phyloP scores from a whole-genome alignment of 2,888 invertebrate genomes.

The Dermolepida albohirtum region DNA sequence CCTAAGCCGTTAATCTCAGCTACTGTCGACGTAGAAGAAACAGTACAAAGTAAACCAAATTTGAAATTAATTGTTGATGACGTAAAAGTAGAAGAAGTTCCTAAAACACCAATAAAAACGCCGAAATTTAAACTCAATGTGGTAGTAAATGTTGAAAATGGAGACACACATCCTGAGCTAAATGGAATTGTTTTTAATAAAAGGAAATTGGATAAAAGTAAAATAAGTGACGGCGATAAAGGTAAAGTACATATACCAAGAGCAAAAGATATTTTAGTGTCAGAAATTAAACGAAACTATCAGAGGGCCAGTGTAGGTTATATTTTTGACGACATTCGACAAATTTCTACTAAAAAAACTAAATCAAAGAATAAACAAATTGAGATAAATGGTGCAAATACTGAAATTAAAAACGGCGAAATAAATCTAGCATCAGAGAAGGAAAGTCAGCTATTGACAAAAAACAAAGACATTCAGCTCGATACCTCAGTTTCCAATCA shows the following conservation, averaged over 20 bases:
- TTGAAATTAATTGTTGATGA: slow-evolving; percentile 71
- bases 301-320: slow-evolving; percentile 48
- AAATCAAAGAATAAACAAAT: slow-evolving; percentile 22
- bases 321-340: slow-evolving; percentile 48
- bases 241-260: slow-evolving; percentile 52
- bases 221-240: slow-evolving; percentile 32
- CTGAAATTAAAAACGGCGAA: slow-evolving; percentile 54
- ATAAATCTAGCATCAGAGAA: slow-evolving; percentile 44
- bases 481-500: slow-evolving; percentile 46
- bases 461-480: too few species aligned
- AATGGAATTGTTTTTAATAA: slow-evolving; percentile 21
- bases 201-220: slow-evolving; percentile 36
- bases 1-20: slow-evolving; percentile 69
- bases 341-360: slow-evolving; percentile 41
- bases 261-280: slow-evolving; percentile 51
- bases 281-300: slow-evolving; percentile 53
- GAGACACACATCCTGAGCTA: slow-evolving; percentile 1
- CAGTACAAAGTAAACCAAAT: slow-evolving; percentile 63
- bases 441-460: slow-evolving; percentile 42
- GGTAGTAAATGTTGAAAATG: slow-evolving; percentile 55
- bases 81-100: slow-evolving; percentile 72
- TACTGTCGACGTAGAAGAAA: slow-evolving; percentile 68
- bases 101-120: slow-evolving; percentile 52
- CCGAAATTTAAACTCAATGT: slow-evolving; percentile 61
- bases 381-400: slow-evolving; percentile 53